These are phyloP conservation scores for Erinaceus europaeus DNA, from an alignment of 2,113 vertebrate genomes.

Conservation along the genomic window DNA sequence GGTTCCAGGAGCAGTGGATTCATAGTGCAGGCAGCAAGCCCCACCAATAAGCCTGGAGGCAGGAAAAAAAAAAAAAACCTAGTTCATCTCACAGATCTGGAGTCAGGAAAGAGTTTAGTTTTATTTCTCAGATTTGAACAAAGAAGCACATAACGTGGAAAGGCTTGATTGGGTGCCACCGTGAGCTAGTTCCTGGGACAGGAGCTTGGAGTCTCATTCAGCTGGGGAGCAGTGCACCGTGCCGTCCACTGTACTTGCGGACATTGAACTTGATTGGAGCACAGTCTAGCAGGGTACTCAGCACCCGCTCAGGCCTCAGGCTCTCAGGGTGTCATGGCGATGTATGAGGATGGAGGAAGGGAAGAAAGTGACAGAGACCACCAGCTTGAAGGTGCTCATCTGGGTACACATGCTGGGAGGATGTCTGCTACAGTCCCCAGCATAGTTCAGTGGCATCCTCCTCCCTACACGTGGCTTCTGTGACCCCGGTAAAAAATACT, in stretches of 20 bases:
- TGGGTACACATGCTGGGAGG: too few relatives aligned
- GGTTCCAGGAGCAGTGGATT: too few relatives aligned
- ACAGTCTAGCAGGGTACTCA: not conserved
- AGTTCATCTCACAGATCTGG: not conserved
- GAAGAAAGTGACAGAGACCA: too few relatives aligned
- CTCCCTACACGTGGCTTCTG: too few relatives aligned
- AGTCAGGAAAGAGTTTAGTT: not conserved
- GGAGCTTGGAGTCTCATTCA: not conserved
- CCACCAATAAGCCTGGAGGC: too few relatives aligned
- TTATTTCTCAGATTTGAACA: not conserved
- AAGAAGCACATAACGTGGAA: not conserved
- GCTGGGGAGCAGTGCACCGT: accelerated
- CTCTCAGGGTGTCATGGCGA: not conserved
- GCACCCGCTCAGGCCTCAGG: not conserved
- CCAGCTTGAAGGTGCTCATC: too few relatives aligned
- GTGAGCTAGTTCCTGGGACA: not conserved
- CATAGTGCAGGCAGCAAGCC: too few relatives aligned
- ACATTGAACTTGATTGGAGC: not conserved
- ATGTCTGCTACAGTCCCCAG: too few relatives aligned
- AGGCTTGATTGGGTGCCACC: not conserved
- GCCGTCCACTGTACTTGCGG: not conserved
- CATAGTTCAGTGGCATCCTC: too few relatives aligned
- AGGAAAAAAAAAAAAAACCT: not conserved
- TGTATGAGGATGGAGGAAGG: not conserved
- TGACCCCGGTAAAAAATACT: too few relatives aligned